Conservation (phyloP, 2,797 vertebrate genomes). For the Myiotriccus ornatus region DNA sequence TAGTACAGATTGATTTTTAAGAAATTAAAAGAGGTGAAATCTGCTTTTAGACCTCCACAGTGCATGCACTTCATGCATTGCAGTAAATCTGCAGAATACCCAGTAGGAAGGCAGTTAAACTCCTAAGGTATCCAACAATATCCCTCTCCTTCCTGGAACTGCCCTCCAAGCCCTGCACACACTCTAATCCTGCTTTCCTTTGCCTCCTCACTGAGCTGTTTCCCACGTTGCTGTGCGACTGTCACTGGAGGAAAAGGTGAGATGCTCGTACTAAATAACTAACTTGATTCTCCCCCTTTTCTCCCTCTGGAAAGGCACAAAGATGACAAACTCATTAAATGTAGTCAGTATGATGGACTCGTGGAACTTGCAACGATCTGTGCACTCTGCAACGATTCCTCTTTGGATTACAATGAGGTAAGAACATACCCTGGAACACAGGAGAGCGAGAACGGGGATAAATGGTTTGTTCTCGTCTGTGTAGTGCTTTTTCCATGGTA, state of each 20-base stretch:
- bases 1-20: not conserved
- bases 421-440: conserved; percentile 25
- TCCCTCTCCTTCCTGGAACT: not conserved
- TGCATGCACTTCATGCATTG: not conserved
- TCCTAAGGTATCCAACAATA: not conserved
- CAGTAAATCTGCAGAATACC: not conserved
- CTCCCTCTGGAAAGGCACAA: conserved; percentile 80
- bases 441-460: not conserved
- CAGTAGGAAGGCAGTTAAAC: not conserved
- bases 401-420: conserved; percentile 97
- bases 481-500: not conserved
- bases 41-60: not conserved
- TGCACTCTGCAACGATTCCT: conserved; percentile 96
- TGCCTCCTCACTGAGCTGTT: not conserved
- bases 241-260: not conserved
- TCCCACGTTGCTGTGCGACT: rapidly evolving
- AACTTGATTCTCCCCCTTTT: not conserved
- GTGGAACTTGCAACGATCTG: conserved; percentile 96
- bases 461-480: not conserved
- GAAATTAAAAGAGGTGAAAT: not conserved
- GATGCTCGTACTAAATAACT: not conserved
- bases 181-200: not conserved
- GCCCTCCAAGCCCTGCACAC: not conserved
- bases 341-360: conserved; percentile 87
- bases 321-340: conserved; percentile 84